Conservation (phyloP, 2,797 vertebrate species). For the Coendou prehensilis region DNA sequence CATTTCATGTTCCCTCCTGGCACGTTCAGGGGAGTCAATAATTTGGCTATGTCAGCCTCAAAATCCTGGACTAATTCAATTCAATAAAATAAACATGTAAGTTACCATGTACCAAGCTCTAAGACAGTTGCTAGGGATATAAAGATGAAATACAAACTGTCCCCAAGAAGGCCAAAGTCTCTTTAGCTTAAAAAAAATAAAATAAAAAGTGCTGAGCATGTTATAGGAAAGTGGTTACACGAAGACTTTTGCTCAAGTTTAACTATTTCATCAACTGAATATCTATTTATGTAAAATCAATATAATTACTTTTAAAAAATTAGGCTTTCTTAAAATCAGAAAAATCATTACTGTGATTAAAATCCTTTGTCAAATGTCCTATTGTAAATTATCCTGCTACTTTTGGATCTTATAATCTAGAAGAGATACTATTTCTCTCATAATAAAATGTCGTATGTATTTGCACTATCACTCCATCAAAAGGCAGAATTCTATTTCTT, state of each 20-base stretch:
- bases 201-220: neutral
- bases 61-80: constrained; percentile 64
- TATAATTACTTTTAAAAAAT: constrained; percentile 4
- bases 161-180: constrained; percentile 26
- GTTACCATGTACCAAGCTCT: constrained; percentile 17
- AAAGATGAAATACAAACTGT: constrained; percentile 63
- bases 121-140: constrained; percentile 48
- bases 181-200: neutral
- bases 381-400: neutral
- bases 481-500: neutral
- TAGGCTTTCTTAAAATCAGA: constrained; percentile 17
- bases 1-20: neutral
- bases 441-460: neutral
- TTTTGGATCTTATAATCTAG: neutral
- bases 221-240: neutral
- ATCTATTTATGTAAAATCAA: constrained; percentile 27
- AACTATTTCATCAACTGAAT: constrained; percentile 47
- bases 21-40: constrained; percentile 52
- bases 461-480: neutral
- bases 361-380: constrained; percentile 18
- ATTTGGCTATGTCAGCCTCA: neutral
- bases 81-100: constrained; percentile 68
- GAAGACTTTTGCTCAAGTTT: neutral
- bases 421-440: neutral
- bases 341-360: constrained; percentile 29